phyloP scores from a whole-genome alignment of 2,113 vertebrate genomes.

The Callorhinus ursinus region DNA sequence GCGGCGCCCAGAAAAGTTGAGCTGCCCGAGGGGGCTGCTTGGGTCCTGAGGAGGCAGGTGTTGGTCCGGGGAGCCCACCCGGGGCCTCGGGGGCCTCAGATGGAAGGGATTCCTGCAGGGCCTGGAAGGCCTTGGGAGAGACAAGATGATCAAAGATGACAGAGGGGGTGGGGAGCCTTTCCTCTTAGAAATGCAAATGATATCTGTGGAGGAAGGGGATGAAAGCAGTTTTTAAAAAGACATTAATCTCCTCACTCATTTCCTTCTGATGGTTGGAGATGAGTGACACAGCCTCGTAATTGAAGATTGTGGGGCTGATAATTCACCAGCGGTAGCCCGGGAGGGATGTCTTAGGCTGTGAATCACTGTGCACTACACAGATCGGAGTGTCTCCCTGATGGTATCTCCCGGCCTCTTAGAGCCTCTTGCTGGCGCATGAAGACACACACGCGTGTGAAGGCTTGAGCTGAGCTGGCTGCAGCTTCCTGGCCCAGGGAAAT shows the following conservation, averaged over 20 bases:
- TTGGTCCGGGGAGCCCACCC: neutral
- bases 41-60: neutral
- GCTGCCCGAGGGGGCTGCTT: neutral
- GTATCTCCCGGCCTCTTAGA: constrained; percentile 58
- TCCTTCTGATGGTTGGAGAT: constrained; percentile 79
- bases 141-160: constrained; percentile 11
- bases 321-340: constrained; percentile 53
- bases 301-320: constrained; percentile 82
- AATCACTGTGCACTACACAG: constrained; percentile 79
- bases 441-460: neutral
- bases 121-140: neutral
- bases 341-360: constrained; percentile 83
- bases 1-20: neutral
- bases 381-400: constrained; percentile 74
- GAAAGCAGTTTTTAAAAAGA: constrained; percentile 81
- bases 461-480: neutral
- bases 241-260: constrained; percentile 76
- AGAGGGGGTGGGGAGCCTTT: neutral
- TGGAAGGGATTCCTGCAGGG: neutral
- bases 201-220: constrained; percentile 73
- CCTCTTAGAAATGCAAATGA: constrained; percentile 72
- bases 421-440: neutral
- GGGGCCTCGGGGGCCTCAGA: neutral
- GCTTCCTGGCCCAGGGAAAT: neutral
- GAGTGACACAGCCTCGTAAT: constrained; percentile 82